Conservation (phyloP, 1,140 invertebrate species). For the Rhopalosiphum padi region DNA sequence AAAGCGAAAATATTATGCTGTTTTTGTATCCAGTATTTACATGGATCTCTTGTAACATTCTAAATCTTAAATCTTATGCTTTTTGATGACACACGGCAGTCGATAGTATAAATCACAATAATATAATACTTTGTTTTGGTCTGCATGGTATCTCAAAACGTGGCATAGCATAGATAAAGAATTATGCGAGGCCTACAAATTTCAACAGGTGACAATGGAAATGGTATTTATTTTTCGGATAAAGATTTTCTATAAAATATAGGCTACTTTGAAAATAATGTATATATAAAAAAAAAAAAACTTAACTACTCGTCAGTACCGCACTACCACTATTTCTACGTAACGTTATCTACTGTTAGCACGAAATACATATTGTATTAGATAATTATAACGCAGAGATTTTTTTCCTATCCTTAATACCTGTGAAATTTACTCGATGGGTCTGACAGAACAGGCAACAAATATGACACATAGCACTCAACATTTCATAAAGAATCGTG, state of each 20-base stretch:
- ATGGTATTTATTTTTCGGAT: background rate
- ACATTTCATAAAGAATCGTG: background rate
- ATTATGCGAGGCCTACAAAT: background rate
- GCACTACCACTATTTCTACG: too few relatives aligned
- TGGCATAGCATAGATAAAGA: background rate
- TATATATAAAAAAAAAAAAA: background rate
- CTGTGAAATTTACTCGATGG: background rate
- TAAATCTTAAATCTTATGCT: too few relatives aligned
- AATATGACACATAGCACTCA: background rate
- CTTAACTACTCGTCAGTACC: background rate
- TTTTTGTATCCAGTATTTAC: too few relatives aligned
- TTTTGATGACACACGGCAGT: too few relatives aligned
- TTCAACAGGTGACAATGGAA: too few relatives aligned
- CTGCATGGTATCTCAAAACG: background rate
- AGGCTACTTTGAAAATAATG: background rate
- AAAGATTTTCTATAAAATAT: background rate
- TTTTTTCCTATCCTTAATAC: background rate
- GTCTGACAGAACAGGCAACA: background rate
- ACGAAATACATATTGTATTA: background rate
- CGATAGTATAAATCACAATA: too few relatives aligned
- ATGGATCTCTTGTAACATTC: too few relatives aligned
- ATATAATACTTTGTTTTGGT: background rate
- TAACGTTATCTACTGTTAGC: background rate
- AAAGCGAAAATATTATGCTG: too few relatives aligned
- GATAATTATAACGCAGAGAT: background rate